Evolutionary conservation across 2,888 invertebrate species (phyloP).

Genomic region (Catonia carolina): DNA sequence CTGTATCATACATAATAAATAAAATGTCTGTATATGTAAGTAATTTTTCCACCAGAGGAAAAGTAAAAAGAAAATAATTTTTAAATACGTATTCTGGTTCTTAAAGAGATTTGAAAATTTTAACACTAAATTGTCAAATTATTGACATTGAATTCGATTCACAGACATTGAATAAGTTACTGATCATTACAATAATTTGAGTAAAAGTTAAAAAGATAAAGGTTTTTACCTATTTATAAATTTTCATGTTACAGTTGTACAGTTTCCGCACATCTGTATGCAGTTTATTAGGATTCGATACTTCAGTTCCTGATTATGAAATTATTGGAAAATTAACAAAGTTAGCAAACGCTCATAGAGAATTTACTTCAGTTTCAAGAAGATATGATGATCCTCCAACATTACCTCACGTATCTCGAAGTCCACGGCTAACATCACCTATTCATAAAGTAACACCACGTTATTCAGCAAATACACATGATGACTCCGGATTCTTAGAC

Average conservation of each 20-base stretch:
- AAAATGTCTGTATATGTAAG: too few species aligned
- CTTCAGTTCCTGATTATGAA: conserved; percentile 67
- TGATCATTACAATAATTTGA: conserved; percentile 16
- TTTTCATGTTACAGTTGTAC: conserved; percentile 47
- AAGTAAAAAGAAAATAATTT: too few species aligned
- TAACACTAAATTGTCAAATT: too few species aligned
- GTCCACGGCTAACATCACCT: conserved; percentile 45
- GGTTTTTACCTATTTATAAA: background rate
- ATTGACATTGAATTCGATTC: too few species aligned
- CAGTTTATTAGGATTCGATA: conserved; percentile 64
- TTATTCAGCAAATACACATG: conserved; percentile 50
- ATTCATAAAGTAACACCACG: conserved; percentile 42
- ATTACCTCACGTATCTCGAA: conserved; percentile 41
- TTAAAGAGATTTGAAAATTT: too few species aligned
- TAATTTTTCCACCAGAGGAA: too few species aligned
- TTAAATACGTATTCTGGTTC: too few species aligned
- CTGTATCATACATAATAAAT: too few species aligned
- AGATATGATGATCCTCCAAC: conserved; percentile 58
- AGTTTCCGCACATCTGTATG: conserved; percentile 69
- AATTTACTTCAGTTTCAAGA: conserved; percentile 75
- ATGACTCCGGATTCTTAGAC: conserved; percentile 66
- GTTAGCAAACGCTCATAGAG: conserved; percentile 77
- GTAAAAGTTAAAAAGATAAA: background rate
- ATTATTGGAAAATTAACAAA: conserved; percentile 72
- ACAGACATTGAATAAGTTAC: too few species aligned